Evolutionary conservation across 2,797 vertebrate genomes (phyloP).

Genomic region (Streptopelia turtur): DNA sequence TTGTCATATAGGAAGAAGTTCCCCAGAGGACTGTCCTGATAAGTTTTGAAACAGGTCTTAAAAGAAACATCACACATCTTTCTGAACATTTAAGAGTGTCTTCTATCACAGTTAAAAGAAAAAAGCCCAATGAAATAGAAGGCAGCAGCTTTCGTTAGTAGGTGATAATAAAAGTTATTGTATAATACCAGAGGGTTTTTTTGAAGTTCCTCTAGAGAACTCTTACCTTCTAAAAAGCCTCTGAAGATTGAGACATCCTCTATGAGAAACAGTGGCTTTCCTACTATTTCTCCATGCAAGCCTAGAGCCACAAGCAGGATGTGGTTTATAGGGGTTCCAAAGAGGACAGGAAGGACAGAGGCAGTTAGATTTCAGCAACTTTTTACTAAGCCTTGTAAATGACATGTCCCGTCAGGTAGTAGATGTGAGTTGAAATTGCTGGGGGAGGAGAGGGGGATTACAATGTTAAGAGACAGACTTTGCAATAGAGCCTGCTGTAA

Average conservation of each 20-base stretch:
- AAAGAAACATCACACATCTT: not conserved
- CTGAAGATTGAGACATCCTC: not conserved
- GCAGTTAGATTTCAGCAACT: not conserved
- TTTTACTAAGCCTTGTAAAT: not conserved
- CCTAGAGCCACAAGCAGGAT: no score
- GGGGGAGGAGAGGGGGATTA: no score
- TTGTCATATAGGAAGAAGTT: not conserved
- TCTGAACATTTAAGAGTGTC: not conserved
- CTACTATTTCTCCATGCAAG: fast-evolving
- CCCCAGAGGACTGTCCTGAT: not conserved
- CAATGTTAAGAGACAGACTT: not conserved
- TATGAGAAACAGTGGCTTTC: not conserved
- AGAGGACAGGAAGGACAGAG: not conserved
- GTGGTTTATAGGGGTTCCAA: not conserved
- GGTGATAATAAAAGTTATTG: fast-evolving
- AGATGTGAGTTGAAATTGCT: not conserved
- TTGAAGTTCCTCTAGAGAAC: not conserved
- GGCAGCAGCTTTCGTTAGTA: not conserved
- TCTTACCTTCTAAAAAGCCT: not conserved
- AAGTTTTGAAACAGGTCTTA: not conserved
- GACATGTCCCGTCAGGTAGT: not conserved
- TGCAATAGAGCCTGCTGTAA: not conserved
- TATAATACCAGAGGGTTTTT: not conserved
- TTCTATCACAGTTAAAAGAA: not conserved
- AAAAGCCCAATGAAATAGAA: not conserved